Conservation (phyloP, 2,797 vertebrate genomes). For the Pelodytes ibericus region DNA sequence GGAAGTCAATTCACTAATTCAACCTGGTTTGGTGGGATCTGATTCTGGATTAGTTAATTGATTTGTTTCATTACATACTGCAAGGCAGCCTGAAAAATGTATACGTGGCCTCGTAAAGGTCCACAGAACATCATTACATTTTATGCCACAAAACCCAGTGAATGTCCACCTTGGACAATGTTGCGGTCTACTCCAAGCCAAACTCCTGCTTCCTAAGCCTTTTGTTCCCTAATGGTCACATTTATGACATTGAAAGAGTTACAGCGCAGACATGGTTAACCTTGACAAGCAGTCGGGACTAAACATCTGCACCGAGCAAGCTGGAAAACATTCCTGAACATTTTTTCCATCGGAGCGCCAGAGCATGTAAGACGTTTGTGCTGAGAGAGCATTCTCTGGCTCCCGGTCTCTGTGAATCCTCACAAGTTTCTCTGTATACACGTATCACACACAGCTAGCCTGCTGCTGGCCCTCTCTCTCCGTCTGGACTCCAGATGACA, state of each 20-base stretch:
- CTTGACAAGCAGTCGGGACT: conserved; percentile 27
- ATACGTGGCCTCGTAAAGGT: too few species aligned
- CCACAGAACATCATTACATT: too few species aligned
- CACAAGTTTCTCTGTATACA: conserved; percentile 10
- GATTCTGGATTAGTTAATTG: too few species aligned
- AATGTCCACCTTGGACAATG: too few species aligned
- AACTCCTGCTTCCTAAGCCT: neutral
- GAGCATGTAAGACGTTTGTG: conserved; percentile 46
- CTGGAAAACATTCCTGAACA: conserved; percentile 41
- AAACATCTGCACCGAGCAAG: conserved; percentile 45
- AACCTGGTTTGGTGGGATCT: too few species aligned
- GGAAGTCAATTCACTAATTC: too few species aligned
- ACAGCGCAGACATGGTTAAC: neutral
- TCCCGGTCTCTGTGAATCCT: conserved; percentile 5
- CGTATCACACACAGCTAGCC: conserved; percentile 30
- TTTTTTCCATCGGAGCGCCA: conserved; percentile 32
- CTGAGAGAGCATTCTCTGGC: conserved; percentile 49
- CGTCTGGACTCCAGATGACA: conserved; percentile 66
- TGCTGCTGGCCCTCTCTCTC: conserved; percentile 8
- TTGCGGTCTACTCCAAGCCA: too few species aligned
- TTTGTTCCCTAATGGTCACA: too few species aligned
- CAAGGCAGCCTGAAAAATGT: too few species aligned
- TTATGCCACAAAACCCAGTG: too few species aligned
- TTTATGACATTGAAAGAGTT: neutral
- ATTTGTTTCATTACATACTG: too few species aligned